Evolutionary conservation across 2,797 vertebrate species (phyloP).

Genomic region (Geotrypetes seraphini): DNA sequence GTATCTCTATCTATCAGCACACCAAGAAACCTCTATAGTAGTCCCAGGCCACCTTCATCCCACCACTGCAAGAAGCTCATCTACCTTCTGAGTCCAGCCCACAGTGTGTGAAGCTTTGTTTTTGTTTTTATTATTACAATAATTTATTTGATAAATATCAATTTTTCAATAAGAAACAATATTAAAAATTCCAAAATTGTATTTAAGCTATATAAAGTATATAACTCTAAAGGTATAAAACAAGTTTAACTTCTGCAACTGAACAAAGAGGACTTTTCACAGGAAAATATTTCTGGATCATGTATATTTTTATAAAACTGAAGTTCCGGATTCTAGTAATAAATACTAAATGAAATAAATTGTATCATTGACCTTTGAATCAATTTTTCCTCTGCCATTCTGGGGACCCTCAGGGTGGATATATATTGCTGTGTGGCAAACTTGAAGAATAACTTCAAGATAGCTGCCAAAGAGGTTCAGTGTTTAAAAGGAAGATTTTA

Average conservation of each 20-base stretch:
- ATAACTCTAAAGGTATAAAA: neutral
- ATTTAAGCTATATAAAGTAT: neutral
- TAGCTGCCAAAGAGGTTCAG: too few species aligned
- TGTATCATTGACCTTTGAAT: neutral
- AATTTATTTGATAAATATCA: too few species aligned
- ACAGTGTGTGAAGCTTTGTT: neutral
- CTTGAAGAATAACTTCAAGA: too few species aligned
- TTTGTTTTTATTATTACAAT: too few species aligned
- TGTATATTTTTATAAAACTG: neutral
- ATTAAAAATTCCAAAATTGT: neutral
- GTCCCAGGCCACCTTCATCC: slow-evolving; percentile 9
- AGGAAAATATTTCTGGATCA: accelerated
- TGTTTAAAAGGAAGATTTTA: too few species aligned
- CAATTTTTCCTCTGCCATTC: too few species aligned
- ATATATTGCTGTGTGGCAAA: too few species aligned
- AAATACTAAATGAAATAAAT: neutral
- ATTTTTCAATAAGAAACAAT: too few species aligned
- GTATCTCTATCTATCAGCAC: slow-evolving; percentile 5
- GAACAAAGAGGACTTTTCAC: accelerated
- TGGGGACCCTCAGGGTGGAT: too few species aligned
- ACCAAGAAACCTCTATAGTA: neutral
- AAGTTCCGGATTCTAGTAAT: neutral
- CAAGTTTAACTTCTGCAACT: accelerated
- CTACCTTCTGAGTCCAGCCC: slow-evolving; percentile 22
- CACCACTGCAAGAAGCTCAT: slow-evolving; percentile 41